Evolutionary conservation across 2,797 vertebrate species (phyloP).

Genomic region (Sebastes iracundus): DNA sequence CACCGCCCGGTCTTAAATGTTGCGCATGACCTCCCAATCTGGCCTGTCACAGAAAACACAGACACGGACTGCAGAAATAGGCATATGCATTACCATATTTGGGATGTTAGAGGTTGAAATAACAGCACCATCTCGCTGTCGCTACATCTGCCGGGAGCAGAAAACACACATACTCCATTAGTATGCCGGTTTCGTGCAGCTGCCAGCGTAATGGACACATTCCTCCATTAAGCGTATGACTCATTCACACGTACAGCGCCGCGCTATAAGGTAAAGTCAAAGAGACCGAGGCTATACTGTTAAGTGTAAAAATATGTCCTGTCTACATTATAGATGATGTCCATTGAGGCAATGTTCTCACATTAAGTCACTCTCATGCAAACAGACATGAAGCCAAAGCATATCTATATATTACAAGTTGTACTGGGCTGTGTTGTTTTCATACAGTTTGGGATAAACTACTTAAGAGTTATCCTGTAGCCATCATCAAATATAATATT

Average conservation of each 20-base stretch:
- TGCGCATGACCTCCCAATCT: background rate
- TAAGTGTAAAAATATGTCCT: constrained; percentile 28
- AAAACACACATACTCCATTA: constrained; percentile 42
- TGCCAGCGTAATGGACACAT: constrained; percentile 7
- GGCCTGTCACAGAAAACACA: background rate
- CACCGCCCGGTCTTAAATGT: background rate
- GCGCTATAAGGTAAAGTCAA: background rate
- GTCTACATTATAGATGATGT: background rate
- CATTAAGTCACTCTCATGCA: background rate
- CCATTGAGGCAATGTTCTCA: background rate
- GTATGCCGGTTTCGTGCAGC: background rate
- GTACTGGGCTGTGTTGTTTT: background rate
- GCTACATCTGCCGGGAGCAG: background rate
- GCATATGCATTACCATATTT: background rate
- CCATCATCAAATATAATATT: background rate
- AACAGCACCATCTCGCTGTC: background rate
- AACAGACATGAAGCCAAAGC: background rate
- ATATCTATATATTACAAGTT: background rate
- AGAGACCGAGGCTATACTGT: background rate
- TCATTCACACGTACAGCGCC: background rate
- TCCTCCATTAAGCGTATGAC: background rate
- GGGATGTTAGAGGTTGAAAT: constrained; percentile 8
- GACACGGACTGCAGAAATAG: background rate
- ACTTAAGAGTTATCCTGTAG: background rate
- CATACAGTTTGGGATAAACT: background rate